Conservation (phyloP, 2,888 invertebrate genomes). For the Iphiclides podalirius region DNA sequence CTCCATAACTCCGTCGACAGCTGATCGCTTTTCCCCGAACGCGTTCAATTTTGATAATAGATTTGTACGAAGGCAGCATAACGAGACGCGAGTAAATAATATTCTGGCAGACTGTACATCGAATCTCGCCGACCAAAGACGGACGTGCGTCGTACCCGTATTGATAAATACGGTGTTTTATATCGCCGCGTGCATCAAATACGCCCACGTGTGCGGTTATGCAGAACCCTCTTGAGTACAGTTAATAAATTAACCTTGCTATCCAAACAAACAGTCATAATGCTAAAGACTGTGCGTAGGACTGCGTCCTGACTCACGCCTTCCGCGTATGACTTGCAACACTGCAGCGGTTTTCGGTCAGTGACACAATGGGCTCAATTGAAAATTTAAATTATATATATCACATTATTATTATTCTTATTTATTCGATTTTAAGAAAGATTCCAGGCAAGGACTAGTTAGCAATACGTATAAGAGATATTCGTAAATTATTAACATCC, state of each 20-base stretch:
- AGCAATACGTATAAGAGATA: too few species aligned
- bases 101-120: neutral
- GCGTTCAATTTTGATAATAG: neutral
- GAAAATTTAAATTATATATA: too few species aligned
- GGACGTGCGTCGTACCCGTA: neutral
- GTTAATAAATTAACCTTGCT: conserved; percentile 21
- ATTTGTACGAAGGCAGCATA: neutral
- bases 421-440: too few species aligned
- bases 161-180: conserved; percentile 15
- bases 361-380: neutral
- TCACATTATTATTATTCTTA: too few species aligned
- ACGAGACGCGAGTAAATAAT: neutral
- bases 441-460: too few species aligned
- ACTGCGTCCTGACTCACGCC: conserved; percentile 28
- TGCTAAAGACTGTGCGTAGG: conserved; percentile 18
- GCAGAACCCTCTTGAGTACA: conserved; percentile 7
- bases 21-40: neutral
- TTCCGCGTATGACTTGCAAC: conserved; percentile 35
- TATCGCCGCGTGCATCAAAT: conserved; percentile 11
- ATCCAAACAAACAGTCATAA: conserved; percentile 20
- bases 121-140: too few species aligned
- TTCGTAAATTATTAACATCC: too few species aligned
- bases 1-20: neutral
- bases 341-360: conserved; percentile 32
- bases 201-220: conserved; percentile 7